Evolutionary conservation across 1,140 invertebrate species (phyloP), one percentile per base, ranked within the genome.

Genomic region (Ptiloglossa arizonensis): DNA sequence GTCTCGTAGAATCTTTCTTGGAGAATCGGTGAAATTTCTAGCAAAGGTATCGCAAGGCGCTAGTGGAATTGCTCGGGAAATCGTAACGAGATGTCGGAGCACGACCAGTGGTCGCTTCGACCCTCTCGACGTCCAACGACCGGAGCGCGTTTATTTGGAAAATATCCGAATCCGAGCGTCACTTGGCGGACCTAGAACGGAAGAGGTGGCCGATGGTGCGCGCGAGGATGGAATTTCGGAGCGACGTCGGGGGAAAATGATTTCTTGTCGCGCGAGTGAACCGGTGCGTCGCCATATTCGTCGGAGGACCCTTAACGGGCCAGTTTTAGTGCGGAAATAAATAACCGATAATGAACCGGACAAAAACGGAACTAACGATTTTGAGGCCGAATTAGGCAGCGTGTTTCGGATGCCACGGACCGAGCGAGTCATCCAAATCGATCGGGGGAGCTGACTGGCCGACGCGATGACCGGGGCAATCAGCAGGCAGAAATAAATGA

Each of bases 281-380:
- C 63, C 38, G 38, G 24, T 54, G 50, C 38, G 52, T 27, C 41
- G 72, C 72, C 72, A 68, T 75, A 75, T 75, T 75, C 63, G 72
- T 75, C 72, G 27, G 24, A 27, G 38, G 3, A 8, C 24, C 52
- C 64, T 68, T 75, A 68, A 68, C 68, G 72, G 64, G 29, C 52
- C 63, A 48, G 64, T 68, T 75, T 68, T 48, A 75, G 52, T 57
- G 52, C 63, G 63, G 72, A 75, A 75, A 75, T 75, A 75, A 75
- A 75, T 75, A 75, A 75, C 72, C 72, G 72, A 75, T 75, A 75
- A 75, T 75, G 63, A 75, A 57, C 41, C 72, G 27, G 19, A 15
- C 52, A 75, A 75, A 75, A 75, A 75, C 72, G 72, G 27, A 68
- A 68, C 72, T 68, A 68, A 75, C 63, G 72, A 75, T 75, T 75